Evolutionary conservation across 2,888 invertebrate genomes (phyloP), one percentile per base, ranked within the genome.

Genomic region (Cyrtodaria siliqua): DNA sequence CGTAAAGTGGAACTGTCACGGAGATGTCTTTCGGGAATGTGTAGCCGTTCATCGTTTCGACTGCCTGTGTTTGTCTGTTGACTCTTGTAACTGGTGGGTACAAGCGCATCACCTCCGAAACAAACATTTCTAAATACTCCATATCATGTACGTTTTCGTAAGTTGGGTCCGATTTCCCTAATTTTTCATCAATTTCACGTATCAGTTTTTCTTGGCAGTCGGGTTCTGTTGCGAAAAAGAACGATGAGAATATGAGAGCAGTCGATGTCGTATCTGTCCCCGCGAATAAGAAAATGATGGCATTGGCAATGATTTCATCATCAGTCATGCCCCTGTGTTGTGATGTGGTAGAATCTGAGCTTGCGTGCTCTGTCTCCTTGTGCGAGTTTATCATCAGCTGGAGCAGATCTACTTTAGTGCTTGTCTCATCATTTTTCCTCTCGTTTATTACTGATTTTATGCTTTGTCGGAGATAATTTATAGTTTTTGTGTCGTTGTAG

Each of bases 71-170:
- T 16, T 75, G 62, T 24, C 79, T 40, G 38, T 75, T 79, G 18
- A 68, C 52, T 72, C 77, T 62, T 2, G 76, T 72, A 0, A 78
- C 71, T 8, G 86, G 82, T 3, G 85, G 82, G 61, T 78, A 85
- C 16, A 84, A 38, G 3, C 86, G 75, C 24, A 86, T 67, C 1
- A 80, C 76, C 55, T 86, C 86, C 2, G 76, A 78, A 1, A 86
- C 44, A 44, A 82, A 74, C 70, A 80, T 82, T 14, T 86, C 85
- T 57, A 86, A 55, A 57, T 73, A 80, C 12, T 63, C 61, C 27
- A 86, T 57, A 55, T 71, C 63, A 24, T 70, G 53, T n/a, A 86
- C 75, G 23, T 72, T 74, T 40, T 84, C 84, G 33, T 86, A 83
- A 0, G 62, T 62, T 9, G 83, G 82, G 4, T 63, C 64, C 8